A percentile compares a stretch with the other conserved stretches of the same genome.
These are phyloP conservation scores for Chaetorhynchus papuensis DNA, from an alignment of 2,113 vertebrate species.

Conservation along the genomic window DNA sequence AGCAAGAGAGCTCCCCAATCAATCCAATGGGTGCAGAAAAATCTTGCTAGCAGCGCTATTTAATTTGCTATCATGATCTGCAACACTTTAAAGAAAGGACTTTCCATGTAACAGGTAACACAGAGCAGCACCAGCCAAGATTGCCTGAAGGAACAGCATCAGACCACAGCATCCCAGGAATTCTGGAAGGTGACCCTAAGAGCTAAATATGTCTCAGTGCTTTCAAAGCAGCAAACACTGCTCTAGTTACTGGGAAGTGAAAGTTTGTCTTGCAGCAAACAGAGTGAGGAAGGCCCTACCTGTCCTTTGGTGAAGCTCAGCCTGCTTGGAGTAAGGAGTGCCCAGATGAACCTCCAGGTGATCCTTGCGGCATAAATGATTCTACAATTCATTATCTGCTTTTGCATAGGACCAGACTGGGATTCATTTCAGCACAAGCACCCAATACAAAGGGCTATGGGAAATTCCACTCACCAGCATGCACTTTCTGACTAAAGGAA, in stretches of 20 bases:
- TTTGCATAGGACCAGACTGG: background rate
- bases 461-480: background rate
- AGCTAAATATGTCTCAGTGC: background rate
- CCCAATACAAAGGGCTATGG: fast-evolving
- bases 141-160: background rate
- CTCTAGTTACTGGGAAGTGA: background rate
- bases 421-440: background rate
- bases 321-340: background rate
- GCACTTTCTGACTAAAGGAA: background rate
- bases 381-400: background rate
- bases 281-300: background rate
- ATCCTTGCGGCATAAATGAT: background rate
- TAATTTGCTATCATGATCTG: background rate
- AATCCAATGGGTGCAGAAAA: background rate
- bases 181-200: background rate
- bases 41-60: background rate
- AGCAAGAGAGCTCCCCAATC: background rate
- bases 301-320: background rate
- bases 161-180: background rate
- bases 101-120: background rate
- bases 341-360: background rate
- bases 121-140: background rate
- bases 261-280: background rate
- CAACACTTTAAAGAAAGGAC: background rate
- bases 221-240: background rate